phyloP scores from a whole-genome alignment of 53 echinoderm and acorn worm genomes.

The Zoroaster sp. region DNA sequence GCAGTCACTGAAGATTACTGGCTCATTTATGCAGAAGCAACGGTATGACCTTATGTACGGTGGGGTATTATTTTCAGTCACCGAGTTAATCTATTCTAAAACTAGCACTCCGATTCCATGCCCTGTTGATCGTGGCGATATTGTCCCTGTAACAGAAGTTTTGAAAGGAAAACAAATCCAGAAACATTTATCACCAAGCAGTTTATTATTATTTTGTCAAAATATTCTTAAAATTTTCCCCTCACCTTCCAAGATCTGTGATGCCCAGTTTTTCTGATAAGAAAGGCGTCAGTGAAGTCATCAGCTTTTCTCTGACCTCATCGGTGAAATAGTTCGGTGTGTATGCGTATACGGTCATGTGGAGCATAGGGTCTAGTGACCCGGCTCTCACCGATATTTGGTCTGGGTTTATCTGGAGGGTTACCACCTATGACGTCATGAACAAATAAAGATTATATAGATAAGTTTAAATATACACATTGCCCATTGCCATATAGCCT shows the following conservation, averaged over 20 bases:
- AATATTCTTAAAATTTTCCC: neutral
- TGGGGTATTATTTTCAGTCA: too few species aligned
- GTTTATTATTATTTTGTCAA: neutral
- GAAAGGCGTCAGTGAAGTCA: neutral
- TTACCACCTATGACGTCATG: neutral
- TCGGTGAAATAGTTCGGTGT: neutral
- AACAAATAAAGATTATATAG: neutral
- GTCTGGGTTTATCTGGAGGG: conserved; percentile 2
- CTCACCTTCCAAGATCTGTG: neutral
- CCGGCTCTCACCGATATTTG: conserved; percentile 6
- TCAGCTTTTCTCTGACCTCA: neutral
- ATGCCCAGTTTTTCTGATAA: conserved; percentile 18
- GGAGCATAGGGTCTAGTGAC: neutral
- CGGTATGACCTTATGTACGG: too few species aligned
- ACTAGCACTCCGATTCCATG: too few species aligned
- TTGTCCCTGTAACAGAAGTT: too few species aligned
- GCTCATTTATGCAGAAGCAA: too few species aligned
- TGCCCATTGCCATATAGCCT: too few species aligned
- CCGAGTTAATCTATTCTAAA: too few species aligned
- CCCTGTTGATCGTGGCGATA: too few species aligned
- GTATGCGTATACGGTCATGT: neutral
- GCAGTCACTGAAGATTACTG: too few species aligned
- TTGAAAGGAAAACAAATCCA: too few species aligned
- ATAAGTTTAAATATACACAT: too few species aligned
- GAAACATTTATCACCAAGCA: too few species aligned